Percentiles rank a stretch among this genome's conserved stretches.
phyloP scores from a whole-genome alignment of 1,140 invertebrate species.

The Drosophila pallidifrons region DNA sequence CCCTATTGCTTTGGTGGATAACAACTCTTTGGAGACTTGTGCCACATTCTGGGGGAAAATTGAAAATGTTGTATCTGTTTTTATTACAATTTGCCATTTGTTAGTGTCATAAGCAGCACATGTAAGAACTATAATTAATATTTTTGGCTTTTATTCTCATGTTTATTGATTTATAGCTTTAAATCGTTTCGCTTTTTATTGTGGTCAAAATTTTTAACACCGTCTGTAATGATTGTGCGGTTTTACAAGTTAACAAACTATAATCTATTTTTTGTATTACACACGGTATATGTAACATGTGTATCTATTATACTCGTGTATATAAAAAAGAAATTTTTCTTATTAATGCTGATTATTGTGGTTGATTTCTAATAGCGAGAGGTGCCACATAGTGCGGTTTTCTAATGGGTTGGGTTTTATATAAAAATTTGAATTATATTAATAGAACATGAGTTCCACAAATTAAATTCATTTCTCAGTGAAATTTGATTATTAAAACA shows the following conservation, averaged over 20 bases:
- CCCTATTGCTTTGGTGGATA: slow-evolving; percentile 3
- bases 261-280: not conserved
- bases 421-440: not conserved
- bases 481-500: no score
- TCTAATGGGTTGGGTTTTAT: not conserved
- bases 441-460: not conserved
- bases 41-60: slow-evolving; percentile 50
- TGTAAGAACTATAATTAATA: slow-evolving; percentile 27
- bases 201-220: slow-evolving; percentile 62
- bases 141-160: slow-evolving; percentile 46
- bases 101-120: slow-evolving; percentile 66
- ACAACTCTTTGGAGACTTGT: slow-evolving; percentile 66
- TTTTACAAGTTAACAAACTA: slow-evolving; percentile 46
- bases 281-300: not conserved
- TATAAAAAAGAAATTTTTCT: slow-evolving; percentile 14
- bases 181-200: slow-evolving; percentile 51
- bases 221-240: slow-evolving; percentile 52
- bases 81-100: slow-evolving; percentile 75
- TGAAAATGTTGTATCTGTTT: slow-evolving; percentile 44
- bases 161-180: slow-evolving; percentile 65
- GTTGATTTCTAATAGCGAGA: slow-evolving; percentile 23
- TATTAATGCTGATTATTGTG: slow-evolving; percentile 35
- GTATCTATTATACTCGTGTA: not conserved
- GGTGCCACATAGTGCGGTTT: not conserved
- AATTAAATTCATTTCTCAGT: not conserved